Conservation (phyloP, 2,113 vertebrate genomes). For the Setophaga coronata region DNA sequence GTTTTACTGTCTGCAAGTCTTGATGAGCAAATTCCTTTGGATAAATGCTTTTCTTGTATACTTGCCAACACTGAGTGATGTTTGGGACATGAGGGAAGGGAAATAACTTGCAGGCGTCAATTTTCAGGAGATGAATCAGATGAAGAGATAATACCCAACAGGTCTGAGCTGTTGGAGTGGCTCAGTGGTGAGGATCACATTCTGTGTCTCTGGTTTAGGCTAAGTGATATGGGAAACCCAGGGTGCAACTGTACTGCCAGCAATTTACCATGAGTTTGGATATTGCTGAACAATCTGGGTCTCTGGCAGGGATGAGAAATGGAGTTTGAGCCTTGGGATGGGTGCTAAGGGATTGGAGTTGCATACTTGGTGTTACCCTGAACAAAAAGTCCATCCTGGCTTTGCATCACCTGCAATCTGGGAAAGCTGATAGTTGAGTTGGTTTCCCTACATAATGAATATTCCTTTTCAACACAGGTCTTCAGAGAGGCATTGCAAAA, state of each 20-base stretch:
- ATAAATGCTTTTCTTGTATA: conserved; percentile 20
- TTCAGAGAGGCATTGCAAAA: neutral
- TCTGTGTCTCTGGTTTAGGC: neutral
- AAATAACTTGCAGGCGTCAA: conserved; percentile 3
- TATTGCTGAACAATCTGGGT: neutral
- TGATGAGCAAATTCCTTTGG: conserved; percentile 40
- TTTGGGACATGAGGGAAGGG: neutral
- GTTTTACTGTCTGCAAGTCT: neutral
- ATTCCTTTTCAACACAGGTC: neutral
- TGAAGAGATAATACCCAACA: neutral
- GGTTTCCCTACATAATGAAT: neutral
- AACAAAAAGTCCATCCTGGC: neutral
- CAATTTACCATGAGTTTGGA: neutral
- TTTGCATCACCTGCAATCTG: neutral
- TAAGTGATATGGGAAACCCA: neutral
- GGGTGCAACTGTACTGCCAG: neutral
- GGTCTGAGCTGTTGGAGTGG: neutral
- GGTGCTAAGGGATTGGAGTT: neutral
- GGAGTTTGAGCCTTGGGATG: neutral
- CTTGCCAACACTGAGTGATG: conserved; percentile 13
- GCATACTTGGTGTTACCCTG: accelerated
- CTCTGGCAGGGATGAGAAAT: accelerated
- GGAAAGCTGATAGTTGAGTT: neutral
- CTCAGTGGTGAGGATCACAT: neutral
- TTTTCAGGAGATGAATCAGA: neutral